Conservation (phyloP, 2,888 invertebrate genomes). For the Drosophila greeni region DNA sequence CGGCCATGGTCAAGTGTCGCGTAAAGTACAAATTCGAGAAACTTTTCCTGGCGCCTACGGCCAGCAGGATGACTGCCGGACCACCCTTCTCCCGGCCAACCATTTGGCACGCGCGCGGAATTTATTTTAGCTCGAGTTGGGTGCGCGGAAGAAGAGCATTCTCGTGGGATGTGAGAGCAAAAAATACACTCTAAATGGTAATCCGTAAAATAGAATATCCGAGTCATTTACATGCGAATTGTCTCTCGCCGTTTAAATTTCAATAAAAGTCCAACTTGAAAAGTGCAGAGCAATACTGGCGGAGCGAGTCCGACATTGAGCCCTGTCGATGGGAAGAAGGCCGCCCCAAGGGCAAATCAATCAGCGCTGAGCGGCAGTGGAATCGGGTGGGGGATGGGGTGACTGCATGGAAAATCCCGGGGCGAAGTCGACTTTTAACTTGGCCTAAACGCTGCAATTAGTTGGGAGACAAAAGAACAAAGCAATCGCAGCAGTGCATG, state of each 20-base stretch:
- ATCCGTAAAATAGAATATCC: slow-evolving; percentile 43
- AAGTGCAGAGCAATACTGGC: slow-evolving; percentile 17
- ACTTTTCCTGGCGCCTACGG: slow-evolving; percentile 58
- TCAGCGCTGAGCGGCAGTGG: slow-evolving; percentile 38
- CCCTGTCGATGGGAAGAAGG: slow-evolving; percentile 20
- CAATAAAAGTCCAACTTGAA: slow-evolving; percentile 27
- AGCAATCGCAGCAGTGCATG: slow-evolving; percentile 42
- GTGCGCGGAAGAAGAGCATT: slow-evolving; percentile 17
- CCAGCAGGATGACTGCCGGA: slow-evolving; percentile 20
- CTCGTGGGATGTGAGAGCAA: slow-evolving; percentile 14
- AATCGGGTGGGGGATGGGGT: slow-evolving; percentile 1
- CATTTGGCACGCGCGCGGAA: slow-evolving; percentile 59
- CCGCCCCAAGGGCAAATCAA: slow-evolving; percentile 53
- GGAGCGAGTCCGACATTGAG: slow-evolving; percentile 20
- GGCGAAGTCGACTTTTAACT: slow-evolving; percentile 20
- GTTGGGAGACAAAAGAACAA: slow-evolving; percentile 32
- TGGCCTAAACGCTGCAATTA: slow-evolving; percentile 49
- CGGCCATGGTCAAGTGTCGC: slow-evolving; percentile 46
- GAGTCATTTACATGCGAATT: slow-evolving; percentile 54
- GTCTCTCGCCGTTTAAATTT: slow-evolving; percentile 25
- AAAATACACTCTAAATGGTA: slow-evolving; percentile 65
- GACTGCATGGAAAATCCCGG: neutral
- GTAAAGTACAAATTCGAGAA: slow-evolving; percentile 39
- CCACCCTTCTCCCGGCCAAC: slow-evolving; percentile 32
- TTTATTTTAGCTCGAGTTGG: slow-evolving; percentile 36